Base-by-base conservation (phyloP, 2,797 vertebrate genomes). In the Falco cherrug region DNA sequence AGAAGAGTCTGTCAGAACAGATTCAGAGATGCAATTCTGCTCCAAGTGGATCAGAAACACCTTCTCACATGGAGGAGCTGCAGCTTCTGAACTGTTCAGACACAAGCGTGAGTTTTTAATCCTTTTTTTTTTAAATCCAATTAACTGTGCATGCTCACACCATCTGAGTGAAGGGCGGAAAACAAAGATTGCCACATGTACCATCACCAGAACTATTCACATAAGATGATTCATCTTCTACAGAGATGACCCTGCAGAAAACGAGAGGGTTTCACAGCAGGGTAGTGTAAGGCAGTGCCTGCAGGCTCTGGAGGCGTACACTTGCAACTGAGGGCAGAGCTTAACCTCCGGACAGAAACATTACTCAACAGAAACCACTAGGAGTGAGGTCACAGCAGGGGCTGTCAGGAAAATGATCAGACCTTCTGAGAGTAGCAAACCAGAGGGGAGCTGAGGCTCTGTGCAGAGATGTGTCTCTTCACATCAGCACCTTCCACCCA, bases 311-410 rank as follows among this genome's bases (percentile, higher is more conserved):
- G 31, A 74, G 29, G 3, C 0, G 0, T 24, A 19, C 53, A 43
- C 47, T 11, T 1, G 18, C 13, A 24, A 6, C 50, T 5, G 16
- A 81, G 41, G 28, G 25, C 57, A 90, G 7, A 86, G 33, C 17
- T 56, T 74, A 53, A 9, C 9, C 35, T 79, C 31, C 0, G 0
- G 26, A 41, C 26, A 53, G 45, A 90, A 78, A 35, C 13, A 29
- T 73, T 21, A 47, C 31, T 83, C 39, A 35, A 13, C 5, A 33
- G 54, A 68, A 90, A 26, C 4, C 21, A 33, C 29, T 26, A 0
- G 0, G 41, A 47, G 6, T 3, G 45, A 5, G 1, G 45, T 73
- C 68, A 29, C 33, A 48, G 15, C 0, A 0, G 5, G 19, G 25
- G 1, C 48, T 85, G n/a, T 43, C 19, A 68, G 75, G 39, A 84